Percentiles rank a stretch among this genome's conserved stretches.
phyloP scores from a whole-genome alignment of 2,797 vertebrate species.

The Pachyuromys duprasi region DNA sequence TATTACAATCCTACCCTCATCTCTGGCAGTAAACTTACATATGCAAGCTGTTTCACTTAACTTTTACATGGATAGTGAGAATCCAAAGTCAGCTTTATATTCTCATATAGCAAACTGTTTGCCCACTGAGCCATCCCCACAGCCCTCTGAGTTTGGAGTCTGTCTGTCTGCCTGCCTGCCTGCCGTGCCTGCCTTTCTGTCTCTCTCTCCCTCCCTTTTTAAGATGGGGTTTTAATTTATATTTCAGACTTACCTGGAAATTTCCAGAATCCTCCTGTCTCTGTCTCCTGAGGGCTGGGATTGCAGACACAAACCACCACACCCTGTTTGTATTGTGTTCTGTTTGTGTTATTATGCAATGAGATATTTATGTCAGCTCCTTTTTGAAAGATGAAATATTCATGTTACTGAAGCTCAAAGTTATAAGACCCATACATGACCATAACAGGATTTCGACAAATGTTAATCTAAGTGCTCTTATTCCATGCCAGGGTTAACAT shows the following conservation, averaged over 20 bases:
- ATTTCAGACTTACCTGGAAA: background rate
- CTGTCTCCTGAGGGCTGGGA: background rate
- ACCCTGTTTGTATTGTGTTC: background rate
- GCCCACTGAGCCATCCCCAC: background rate
- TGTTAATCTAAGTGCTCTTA: constrained; percentile 15
- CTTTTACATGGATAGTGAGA: background rate
- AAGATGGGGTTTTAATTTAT: background rate
- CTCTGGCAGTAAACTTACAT: background rate
- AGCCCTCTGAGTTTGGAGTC: background rate
- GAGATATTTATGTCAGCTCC: background rate
- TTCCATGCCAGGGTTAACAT: background rate
- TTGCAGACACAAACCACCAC: background rate
- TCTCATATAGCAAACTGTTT: background rate
- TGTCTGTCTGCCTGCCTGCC: background rate
- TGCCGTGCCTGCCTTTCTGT: too few species aligned
- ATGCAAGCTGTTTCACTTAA: background rate
- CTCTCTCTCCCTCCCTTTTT: background rate
- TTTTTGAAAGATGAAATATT: background rate
- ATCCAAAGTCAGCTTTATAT: background rate
- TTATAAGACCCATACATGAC: background rate
- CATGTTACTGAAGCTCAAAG: background rate
- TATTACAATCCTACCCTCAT: background rate
- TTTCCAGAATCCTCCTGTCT: background rate
- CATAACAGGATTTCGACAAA: constrained; percentile 38
- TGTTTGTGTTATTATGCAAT: background rate